Evolutionary conservation across 2,797 vertebrate genomes (phyloP), one percentile per base, ranked within the genome.

Genomic region (Mus caroli): DNA sequence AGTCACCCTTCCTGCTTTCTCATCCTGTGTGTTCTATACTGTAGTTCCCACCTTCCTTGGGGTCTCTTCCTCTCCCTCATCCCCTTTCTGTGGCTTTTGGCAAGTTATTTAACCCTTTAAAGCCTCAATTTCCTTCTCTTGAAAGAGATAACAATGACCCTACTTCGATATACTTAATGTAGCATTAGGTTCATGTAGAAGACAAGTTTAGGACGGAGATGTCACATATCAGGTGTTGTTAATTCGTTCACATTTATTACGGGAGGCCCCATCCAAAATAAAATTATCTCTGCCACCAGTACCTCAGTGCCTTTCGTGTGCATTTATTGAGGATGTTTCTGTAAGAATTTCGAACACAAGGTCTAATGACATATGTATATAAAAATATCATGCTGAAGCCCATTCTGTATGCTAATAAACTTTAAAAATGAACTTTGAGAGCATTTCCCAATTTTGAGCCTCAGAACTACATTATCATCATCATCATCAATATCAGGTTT

Each of bases 341-440:
- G 10, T 56, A 92, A 92, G 52, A 88, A 64, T 85, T 77, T 90
- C 56, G 37, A 94, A 94, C 8, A 43, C 79, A 58, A 26, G 17
- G 75, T 13, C 40, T 19, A 54, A 46, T 14, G 26, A 7, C 52
- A 43, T 43, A 56, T 58, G 26, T 31, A 28, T 58, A 40, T 46
- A 26, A 40, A 87, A 73, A 40, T 75, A 37, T 58, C 26, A 43
- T 43, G 22, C 15, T 75, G 6, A 58, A 40, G 34, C 12, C 85
- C 69, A 58, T 75, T 60, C 52, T 46, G 37, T 43, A 13, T 75
- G 34, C 10, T 75, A 60, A 60, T 34, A 60, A 37, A 43, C 37
- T 75, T 43, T 52, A 24, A 20, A 84, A 56, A 43, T 58, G 26
- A 46, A 14, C 43, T 54, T 58, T 75, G 50, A 58, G 69, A 58